Evolutionary conservation across 1,140 invertebrate genomes (phyloP), one percentile per base, ranked within the genome.

Genomic region (Adoxophyes honmai): DNA sequence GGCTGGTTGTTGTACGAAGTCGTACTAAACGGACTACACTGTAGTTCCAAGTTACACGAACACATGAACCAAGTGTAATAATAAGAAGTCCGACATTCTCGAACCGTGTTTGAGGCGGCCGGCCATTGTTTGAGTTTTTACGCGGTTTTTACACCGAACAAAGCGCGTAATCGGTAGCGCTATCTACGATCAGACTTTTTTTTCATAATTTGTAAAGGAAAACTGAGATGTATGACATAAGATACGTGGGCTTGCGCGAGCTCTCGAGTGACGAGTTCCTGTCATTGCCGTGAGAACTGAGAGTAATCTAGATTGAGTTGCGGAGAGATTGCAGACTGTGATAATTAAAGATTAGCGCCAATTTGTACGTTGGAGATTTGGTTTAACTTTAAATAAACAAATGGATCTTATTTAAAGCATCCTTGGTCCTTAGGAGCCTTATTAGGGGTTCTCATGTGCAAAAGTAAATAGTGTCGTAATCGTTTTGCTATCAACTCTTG

Each of bases 181-280:
- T 87, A 87, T 87, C 84, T 79, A 80, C 70, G 84, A 87, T 87
- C 84, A 80, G 80, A 73, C 73, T 84, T 81, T 81, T 81, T 28
- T 78, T 78, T 71, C 71, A 55, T 70, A 65, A 62, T 69, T 62
- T 65, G 64, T 64, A 62, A 62, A 62, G 57, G 70, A 77, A 81
- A 75, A 73, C 57, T 59, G 75, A 81, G 75, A 75, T 72, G 69
- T 57, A 68, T 73, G 67, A 68, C 73, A 68, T 66, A 76, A 55
- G 81, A 81, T 84, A 78, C 63, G 66, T 62, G 68, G 66, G 68
- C 60, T 35, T 54, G 60, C 59, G 52, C 52, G 61, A 60, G 44
- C 60, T 63, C 68, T 64, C 66, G 15, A 72, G 52, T 68, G 70
- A 62, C 52, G 58, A 65, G 62, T 70, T 73, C 64, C 66, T 66